Evolutionary conservation across 2,888 invertebrate species (phyloP).

Genomic region (Campoplex nolae): DNA sequence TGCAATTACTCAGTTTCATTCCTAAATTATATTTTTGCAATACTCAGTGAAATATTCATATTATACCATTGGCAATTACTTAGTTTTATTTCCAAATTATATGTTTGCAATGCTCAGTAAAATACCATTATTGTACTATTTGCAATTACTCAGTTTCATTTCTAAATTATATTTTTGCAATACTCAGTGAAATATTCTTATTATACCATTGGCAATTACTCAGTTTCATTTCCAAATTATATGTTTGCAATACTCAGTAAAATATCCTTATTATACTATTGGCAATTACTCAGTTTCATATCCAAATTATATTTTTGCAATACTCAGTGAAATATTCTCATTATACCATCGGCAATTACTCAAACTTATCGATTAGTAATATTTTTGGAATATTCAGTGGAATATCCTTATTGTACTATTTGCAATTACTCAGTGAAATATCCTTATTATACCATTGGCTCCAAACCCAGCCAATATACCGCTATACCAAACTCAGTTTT

Average conservation of each 20-base stretch:
- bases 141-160: conserved; percentile 1
- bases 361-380: background rate
- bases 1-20: conserved; percentile 4
- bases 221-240: background rate
- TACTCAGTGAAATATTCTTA: conserved; percentile 9
- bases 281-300: background rate
- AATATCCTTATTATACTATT: background rate
- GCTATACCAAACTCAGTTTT: conserved; percentile 11
- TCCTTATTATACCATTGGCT: conserved; percentile 10
- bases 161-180: conserved; percentile 12
- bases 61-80: background rate
- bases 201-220: background rate
- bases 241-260: conserved; percentile 33
- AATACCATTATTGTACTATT: background rate
- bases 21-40: conserved; percentile 1
- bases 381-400: conserved; percentile 9
- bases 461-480: background rate
- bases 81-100: background rate
- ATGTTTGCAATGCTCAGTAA: conserved; percentile 23
- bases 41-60: conserved; percentile 21
- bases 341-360: no score
- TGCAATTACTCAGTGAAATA: background rate
- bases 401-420: background rate
- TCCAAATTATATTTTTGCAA: background rate
- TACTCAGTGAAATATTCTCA: conserved; percentile 6